Evolutionary conservation across 2,888 invertebrate genomes (phyloP).

Genomic region (Zootermopsis nevadensis): DNA sequence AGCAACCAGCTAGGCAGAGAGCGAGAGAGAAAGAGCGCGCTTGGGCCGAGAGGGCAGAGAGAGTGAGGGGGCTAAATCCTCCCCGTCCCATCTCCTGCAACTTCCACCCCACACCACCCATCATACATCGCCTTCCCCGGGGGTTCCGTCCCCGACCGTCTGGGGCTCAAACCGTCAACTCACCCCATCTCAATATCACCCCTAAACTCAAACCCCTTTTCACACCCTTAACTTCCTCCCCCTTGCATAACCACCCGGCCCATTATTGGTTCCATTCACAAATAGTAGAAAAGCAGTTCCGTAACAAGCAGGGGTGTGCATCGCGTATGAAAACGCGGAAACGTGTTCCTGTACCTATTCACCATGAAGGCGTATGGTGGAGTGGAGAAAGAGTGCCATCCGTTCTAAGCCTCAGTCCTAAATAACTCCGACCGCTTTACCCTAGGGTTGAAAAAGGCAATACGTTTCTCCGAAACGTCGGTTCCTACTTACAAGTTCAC

Average conservation of each 20-base stretch:
- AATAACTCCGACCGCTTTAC: too few species aligned
- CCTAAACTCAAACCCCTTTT: not conserved
- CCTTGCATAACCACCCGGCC: not conserved
- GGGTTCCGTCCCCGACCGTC: constrained; percentile 24
- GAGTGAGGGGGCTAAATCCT: not conserved
- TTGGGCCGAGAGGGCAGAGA: not conserved
- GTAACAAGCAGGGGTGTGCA: not conserved
- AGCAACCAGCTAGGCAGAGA: constrained; percentile 7
- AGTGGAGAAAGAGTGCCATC: too few species aligned
- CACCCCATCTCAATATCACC: not conserved
- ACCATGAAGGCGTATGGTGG: too few species aligned
- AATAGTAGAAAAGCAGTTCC: not conserved
- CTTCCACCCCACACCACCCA: not conserved
- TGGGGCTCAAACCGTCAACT: constrained; percentile 18
- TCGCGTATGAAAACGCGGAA: too few species aligned
- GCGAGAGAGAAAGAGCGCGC: constrained; percentile 12
- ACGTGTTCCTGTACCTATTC: too few species aligned
- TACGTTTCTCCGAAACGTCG: too few species aligned
- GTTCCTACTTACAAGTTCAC: too few species aligned
- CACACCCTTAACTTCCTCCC: not conserved
- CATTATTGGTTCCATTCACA: constrained; percentile 11
- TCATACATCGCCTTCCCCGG: constrained; percentile 22
- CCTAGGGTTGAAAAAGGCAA: too few species aligned
- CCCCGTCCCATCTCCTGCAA: too few species aligned
- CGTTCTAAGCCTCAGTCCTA: too few species aligned